Base-by-base conservation (phyloP, 2,888 invertebrate genomes). In the Ophion slaviceki region DNA sequence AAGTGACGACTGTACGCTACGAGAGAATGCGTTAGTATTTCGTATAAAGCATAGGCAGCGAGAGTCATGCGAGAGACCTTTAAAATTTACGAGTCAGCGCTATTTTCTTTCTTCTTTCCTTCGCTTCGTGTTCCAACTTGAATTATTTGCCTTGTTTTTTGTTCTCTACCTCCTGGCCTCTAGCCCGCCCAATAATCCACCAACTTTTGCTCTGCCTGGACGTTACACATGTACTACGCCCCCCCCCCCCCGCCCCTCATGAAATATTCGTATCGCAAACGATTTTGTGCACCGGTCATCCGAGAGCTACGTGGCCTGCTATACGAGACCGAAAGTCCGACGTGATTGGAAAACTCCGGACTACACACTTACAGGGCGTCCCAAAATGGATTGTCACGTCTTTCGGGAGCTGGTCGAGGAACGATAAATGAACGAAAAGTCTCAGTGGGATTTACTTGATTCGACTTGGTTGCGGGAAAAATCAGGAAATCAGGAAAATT, bases 41-140 rank as follows among this genome's bases (percentile, higher is more conserved):
- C 14, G 61, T 61, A 80, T 45, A 45, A 66, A 81, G 17, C 59
- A 66, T 40, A 75, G 53, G 40, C 40, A 53, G 32, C 28, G 61
- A 45, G 47, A 17, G 11, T 1, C 7, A 47, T 66, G 40, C 67
- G 67, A 20, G 66, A 74, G 78, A 70, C 82, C 79, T 82, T 71
- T 79, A 74, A 78, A 81, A 79, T 78, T 85, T 71, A 79, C 85
- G 64, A 82, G 64, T 82, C 79, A 71, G 75, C 66, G 68, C 40
- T 61, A 28, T 59, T 32, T 36, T 17, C 53, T 62, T 64, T 78
- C 36, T 71, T 47, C 71, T 36, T 62, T 71, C 62, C 32, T 66
- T 71, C 53, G 20, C 72, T 40, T 66, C 10, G 3, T 20, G 53
- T 53, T 53, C 17, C 53, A 17, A 53, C 53, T 53, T 53, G 53